Percentiles rank a stretch among this genome's conserved stretches.
phyloP scores from a whole-genome alignment of 2,888 invertebrate species.

The Scaptomyza cyrtandrae region DNA sequence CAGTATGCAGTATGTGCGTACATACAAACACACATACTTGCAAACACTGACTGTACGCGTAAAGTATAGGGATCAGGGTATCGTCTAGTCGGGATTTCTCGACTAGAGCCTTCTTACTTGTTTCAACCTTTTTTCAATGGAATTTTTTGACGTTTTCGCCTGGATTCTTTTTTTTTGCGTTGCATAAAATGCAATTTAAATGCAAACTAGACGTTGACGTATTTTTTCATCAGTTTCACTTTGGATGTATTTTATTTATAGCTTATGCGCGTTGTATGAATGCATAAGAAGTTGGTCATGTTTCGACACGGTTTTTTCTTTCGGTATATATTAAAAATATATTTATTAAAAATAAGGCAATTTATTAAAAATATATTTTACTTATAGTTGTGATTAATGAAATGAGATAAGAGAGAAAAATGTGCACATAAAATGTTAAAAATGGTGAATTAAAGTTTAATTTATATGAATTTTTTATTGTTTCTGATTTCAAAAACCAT shows the following conservation, averaged over 20 bases:
- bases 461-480: neutral
- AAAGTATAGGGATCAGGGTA: no score
- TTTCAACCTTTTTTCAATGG: slow-evolving; percentile 48
- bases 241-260: slow-evolving; percentile 27
- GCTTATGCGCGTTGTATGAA: neutral
- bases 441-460: neutral
- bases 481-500: no score
- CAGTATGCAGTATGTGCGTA: no score
- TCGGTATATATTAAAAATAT: no score
- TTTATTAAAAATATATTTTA: slow-evolving; percentile 18
- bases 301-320: no score
- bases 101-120: no score
- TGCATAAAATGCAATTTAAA: slow-evolving; percentile 70
- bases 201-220: slow-evolving; percentile 58
- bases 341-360: slow-evolving; percentile 27
- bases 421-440: neutral
- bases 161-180: slow-evolving; percentile 16
- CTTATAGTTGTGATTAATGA: slow-evolving; percentile 27
- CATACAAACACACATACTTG: no score
- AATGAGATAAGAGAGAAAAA: neutral
- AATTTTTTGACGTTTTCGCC: slow-evolving; percentile 44
- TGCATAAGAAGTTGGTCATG: slow-evolving; percentile 22
- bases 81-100: no score
- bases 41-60: no score
- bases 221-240: slow-evolving; percentile 4